Evolutionary conservation across 2,113 vertebrate species (phyloP).

Genomic region (Glareola pratincola): DNA sequence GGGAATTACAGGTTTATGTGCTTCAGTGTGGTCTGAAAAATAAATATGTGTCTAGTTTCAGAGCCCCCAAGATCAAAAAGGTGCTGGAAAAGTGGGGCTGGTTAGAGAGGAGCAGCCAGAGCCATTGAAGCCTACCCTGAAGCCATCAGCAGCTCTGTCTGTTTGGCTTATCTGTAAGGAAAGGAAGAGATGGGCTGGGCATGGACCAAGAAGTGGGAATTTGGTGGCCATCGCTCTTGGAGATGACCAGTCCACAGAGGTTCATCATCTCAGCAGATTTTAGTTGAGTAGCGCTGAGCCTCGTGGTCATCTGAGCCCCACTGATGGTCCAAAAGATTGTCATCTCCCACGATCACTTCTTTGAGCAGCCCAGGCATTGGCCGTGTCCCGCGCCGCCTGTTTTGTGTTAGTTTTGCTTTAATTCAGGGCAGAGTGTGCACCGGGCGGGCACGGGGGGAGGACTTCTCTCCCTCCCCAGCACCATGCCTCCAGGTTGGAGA

Average conservation of each 20-base stretch:
- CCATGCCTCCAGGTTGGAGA: neutral
- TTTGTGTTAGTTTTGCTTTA: neutral
- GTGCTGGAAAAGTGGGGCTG: neutral
- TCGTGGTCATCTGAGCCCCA: rapidly evolving
- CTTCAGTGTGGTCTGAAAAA: neutral
- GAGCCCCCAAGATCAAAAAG: neutral
- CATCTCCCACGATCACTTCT: neutral
- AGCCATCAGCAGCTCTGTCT: neutral
- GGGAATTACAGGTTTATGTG: neutral
- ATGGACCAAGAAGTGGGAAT: neutral
- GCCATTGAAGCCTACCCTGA: neutral
- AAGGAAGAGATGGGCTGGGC: neutral
- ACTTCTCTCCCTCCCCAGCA: neutral
- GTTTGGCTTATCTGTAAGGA: neutral
- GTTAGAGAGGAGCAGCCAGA: neutral
- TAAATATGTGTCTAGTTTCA: neutral
- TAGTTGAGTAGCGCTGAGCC: neutral
- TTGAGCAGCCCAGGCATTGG: neutral
- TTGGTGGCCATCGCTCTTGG: neutral
- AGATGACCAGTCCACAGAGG: neutral
- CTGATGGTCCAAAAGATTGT: too few species aligned
- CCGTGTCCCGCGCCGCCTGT: neutral
- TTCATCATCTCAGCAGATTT: neutral
- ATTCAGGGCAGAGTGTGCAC: neutral
- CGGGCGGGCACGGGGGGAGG: neutral